phyloP scores from a whole-genome alignment of 2,888 invertebrate species.

The Sepioteuthis lessoniana region DNA sequence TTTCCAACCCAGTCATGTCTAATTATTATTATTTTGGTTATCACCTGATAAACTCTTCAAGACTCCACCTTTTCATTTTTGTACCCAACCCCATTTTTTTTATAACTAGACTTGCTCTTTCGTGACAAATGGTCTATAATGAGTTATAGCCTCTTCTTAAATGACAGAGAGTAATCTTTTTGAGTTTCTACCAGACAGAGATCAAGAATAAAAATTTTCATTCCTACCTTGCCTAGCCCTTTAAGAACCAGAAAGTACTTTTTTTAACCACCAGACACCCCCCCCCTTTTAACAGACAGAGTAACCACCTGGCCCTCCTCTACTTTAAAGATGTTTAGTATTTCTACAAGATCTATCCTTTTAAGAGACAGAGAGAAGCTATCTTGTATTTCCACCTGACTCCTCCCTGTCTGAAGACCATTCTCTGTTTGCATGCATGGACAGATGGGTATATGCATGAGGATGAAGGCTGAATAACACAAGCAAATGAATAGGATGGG shows the following conservation, averaged over 20 bases:
- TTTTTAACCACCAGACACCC: neutral
- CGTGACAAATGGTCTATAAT: neutral
- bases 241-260: neutral
- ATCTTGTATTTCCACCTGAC: neutral
- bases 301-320: neutral
- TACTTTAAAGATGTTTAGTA: neutral
- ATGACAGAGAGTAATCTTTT: neutral
- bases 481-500: neutral
- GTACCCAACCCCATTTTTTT: neutral
- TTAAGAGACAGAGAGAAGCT: neutral
- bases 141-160: neutral
- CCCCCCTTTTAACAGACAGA: neutral
- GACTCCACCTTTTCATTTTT: too few species aligned
- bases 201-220: neutral
- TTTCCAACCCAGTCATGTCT: too few species aligned
- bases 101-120: too few species aligned
- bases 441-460: neutral
- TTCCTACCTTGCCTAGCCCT: neutral
- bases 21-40: too few species aligned
- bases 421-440: neutral
- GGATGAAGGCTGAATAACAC: neutral
- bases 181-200: neutral
- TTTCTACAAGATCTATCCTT: neutral
- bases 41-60: too few species aligned
- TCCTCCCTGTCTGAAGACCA: constrained; percentile 33